Percentiles rank a stretch among this genome's conserved stretches.
phyloP scores from a whole-genome alignment of 2,113 vertebrate species.

The Menidia beryllina region DNA sequence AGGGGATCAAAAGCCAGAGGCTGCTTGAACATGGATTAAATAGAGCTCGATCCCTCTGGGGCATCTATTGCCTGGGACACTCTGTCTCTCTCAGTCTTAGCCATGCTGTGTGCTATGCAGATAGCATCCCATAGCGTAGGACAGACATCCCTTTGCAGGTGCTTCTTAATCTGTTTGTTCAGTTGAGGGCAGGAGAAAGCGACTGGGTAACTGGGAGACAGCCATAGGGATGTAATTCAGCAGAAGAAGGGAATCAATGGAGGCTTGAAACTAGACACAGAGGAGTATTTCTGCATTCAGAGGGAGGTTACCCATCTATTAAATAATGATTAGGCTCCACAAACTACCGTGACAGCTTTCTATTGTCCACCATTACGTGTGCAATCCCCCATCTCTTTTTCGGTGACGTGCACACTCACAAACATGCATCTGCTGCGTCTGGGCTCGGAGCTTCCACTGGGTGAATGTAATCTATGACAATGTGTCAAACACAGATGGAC shows the following conservation, averaged over 20 bases:
- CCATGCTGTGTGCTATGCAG: conserved; percentile 65
- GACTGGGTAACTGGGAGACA: conserved; percentile 53
- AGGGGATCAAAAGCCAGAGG: conserved; percentile 77
- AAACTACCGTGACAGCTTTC: conserved; percentile 84
- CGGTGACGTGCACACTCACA: conserved; percentile 59
- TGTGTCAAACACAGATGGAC: conserved; percentile 73
- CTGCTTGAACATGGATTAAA: conserved; percentile 81
- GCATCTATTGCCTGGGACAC: conserved; percentile 66
- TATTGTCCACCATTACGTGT: conserved; percentile 79
- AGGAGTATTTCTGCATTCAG: conserved; percentile 64
- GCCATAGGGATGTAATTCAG: conserved; percentile 79
- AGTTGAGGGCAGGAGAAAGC: conserved; percentile 68
- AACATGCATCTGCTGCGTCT: conserved; percentile 80
- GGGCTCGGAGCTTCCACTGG: conserved; percentile 58
- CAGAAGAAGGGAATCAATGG: conserved; percentile 79
- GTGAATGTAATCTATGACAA: conserved; percentile 62
- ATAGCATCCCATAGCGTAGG: conserved; percentile 56
- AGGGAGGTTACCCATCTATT: conserved; percentile 79
- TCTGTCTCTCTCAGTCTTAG: conserved; percentile 70
- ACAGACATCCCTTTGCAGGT: conserved; percentile 73
- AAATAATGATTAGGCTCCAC: conserved; percentile 85
- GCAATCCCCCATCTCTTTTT: conserved; percentile 62
- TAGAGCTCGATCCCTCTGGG: conserved; percentile 67
- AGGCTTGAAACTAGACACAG: conserved; percentile 57
- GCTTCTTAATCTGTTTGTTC: conserved; percentile 82